phyloP scores from a whole-genome alignment of 2,113 vertebrate genomes.

The Rhinolophus ferrumequinum region DNA sequence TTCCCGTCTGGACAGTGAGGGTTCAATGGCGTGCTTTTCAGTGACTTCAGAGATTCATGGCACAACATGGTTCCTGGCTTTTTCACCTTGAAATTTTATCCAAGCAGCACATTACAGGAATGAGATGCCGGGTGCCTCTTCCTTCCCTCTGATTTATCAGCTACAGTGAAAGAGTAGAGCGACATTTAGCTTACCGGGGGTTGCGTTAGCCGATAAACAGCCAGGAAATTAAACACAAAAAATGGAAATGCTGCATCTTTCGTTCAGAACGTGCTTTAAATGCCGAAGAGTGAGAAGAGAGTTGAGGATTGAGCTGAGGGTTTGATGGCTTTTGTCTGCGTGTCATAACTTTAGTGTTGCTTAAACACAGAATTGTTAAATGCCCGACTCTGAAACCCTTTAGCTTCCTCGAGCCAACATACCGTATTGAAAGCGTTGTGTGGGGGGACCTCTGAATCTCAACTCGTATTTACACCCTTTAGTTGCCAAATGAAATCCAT shows the following conservation, averaged over 20 bases:
- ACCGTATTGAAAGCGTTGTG: background rate
- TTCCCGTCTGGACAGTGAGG: background rate
- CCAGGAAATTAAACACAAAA: slow-evolving; percentile 44
- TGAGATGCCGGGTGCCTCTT: background rate
- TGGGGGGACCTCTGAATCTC: slow-evolving; percentile 34
- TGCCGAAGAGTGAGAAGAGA: background rate
- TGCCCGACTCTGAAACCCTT: background rate
- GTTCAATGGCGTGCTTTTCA: background rate
- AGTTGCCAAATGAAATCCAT: slow-evolving; percentile 66
- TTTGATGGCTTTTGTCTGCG: slow-evolving; percentile 8
- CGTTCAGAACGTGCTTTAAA: background rate
- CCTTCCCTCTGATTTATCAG: background rate
- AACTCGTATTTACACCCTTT: slow-evolving; percentile 67
- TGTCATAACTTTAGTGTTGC: background rate
- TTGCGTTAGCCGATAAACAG: background rate
- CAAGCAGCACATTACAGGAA: background rate
- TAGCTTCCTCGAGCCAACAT: background rate
- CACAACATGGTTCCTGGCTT: background rate
- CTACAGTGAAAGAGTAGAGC: background rate
- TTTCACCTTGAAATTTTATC: background rate
- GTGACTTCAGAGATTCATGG: background rate
- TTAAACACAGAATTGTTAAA: slow-evolving; percentile 37
- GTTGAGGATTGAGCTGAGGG: background rate
- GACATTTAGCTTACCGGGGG: background rate
- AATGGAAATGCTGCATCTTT: background rate